Conservation (phyloP, 1,140 invertebrate species). For the Drosophila sproati region DNA sequence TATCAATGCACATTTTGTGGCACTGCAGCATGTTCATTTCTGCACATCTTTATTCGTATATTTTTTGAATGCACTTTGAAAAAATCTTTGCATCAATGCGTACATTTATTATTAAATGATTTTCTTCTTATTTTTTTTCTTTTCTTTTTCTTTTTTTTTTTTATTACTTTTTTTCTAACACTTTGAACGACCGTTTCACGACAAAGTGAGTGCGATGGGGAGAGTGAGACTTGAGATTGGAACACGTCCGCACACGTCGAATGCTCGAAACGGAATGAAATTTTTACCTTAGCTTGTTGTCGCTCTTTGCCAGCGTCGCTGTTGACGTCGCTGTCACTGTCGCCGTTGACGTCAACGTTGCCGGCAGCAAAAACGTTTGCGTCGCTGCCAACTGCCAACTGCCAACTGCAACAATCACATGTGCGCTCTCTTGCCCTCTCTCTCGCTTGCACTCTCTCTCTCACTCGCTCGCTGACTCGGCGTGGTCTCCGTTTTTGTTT, state of each 20-base stretch:
- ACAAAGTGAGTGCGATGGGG: neutral
- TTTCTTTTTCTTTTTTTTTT: slow-evolving; percentile 8
- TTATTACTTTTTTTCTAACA: slow-evolving; percentile 7
- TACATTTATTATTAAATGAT: neutral
- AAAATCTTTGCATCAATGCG: neutral
- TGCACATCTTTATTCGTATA: slow-evolving; percentile 28
- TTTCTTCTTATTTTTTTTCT: slow-evolving; percentile 4
- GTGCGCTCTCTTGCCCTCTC: slow-evolving; percentile 33
- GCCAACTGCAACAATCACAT: slow-evolving; percentile 33
- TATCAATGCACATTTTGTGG: slow-evolving; percentile 31
- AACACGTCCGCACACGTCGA: slow-evolving; percentile 68
- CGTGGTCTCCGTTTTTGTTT: slow-evolving; percentile 70
- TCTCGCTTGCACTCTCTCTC: slow-evolving; percentile 4
- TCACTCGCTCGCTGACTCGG: slow-evolving; percentile 10
- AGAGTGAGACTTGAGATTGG: slow-evolving; percentile 3
- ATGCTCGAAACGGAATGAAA: slow-evolving; percentile 77
- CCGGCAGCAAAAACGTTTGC: neutral
- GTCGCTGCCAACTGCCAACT: slow-evolving; percentile 14
- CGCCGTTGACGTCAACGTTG: slow-evolving; percentile 11
- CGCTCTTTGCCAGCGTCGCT: slow-evolving; percentile 38
- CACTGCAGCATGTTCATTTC: slow-evolving; percentile 30
- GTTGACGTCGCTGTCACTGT: slow-evolving; percentile 10
- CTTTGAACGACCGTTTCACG: slow-evolving; percentile 30
- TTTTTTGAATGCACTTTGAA: slow-evolving; percentile 6
- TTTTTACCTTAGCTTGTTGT: slow-evolving; percentile 63